Evolutionary conservation across 92 coral and sea anemone genomes (phyloP), one percentile per base, ranked within the genome.

Genomic region (Nematostella vectensis): DNA sequence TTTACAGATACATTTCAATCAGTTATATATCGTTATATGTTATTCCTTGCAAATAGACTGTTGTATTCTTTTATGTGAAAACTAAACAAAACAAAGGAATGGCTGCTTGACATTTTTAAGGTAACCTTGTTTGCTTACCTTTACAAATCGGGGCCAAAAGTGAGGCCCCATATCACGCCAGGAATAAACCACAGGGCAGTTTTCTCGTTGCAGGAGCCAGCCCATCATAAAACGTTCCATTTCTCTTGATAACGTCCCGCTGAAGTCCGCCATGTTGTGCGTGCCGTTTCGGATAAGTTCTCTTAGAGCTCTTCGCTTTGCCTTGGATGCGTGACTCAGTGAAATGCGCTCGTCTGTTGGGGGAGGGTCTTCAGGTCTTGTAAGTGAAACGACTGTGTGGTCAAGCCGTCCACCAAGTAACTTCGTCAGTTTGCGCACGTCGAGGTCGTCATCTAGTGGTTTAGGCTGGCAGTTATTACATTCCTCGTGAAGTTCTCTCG

Each of bases 131-230:
- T n/a, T n/a, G n/a, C 84, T 52, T 66, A 85, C 94, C 80, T 64
- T 78, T 0, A 85, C 27, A 73, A 70, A 85, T 9, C 94, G 72
- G 0, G 94, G 94, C 94, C 94, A 85, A 24, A 58, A 85, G 21
- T 59, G 72, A 21, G 60, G 54, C 0, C 88, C 94, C 62, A 79
- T 53, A 22, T 85, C 81, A 18, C 62, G 68, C 94, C 94, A 85
- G 37, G 29, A 55, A 39, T 70, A 53, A 26, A 55, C 70, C 11
- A 85, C 48, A 15, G 94, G 83, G 44, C 94, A 85, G 59, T 54
- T 67, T 0, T 78, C 59, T 27, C 69, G 73, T 19, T 65, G 59
- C 55, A 74, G 47, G 4, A 85, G 71, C 94, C 94, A 85, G 2
- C 57, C 67, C 51, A 79, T 63, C 29, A 85, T 52, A 51, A 69